Percentiles rank a stretch among this genome's conserved stretches.
Conservation (phyloP, 2,113 vertebrate species). For the Larimichthys crocea region DNA sequence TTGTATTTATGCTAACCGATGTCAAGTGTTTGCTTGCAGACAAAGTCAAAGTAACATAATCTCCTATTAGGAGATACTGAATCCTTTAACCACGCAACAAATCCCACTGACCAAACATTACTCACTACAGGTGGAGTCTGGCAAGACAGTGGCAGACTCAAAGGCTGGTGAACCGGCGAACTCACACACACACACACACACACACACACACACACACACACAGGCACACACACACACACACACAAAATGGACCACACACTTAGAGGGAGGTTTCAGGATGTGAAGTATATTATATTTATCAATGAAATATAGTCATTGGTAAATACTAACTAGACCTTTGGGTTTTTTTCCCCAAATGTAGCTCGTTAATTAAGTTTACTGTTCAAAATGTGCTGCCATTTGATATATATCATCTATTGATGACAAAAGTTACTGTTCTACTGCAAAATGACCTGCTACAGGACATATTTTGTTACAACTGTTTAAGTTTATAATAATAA, state of each 20-base stretch:
- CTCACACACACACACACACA: slow-evolving; percentile 21
- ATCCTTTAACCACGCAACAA: slow-evolving; percentile 43
- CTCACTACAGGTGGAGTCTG: slow-evolving; percentile 42
- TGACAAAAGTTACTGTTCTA: not conserved
- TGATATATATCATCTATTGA: too few species aligned
- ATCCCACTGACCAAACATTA: slow-evolving; percentile 78
- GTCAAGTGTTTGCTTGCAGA: slow-evolving; percentile 45
- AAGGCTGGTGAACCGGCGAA: slow-evolving; percentile 1
- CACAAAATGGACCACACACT: slow-evolving; percentile 45
- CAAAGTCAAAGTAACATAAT: slow-evolving; percentile 47
- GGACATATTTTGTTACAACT: not conserved
- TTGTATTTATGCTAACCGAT: slow-evolving; percentile 14
- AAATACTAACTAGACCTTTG: too few species aligned
- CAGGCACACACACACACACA: slow-evolving; percentile 13
- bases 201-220: slow-evolving; percentile 40
- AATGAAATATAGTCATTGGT: not conserved
- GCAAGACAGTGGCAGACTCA: slow-evolving; percentile 41
- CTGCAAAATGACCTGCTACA: not conserved
- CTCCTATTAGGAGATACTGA: slow-evolving; percentile 38
- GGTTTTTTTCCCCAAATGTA: too few species aligned
- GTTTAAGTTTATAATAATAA: too few species aligned
- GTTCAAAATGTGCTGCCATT: too few species aligned
- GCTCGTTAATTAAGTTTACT: too few species aligned
- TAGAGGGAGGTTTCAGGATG: slow-evolving; percentile 66
- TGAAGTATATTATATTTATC: not conserved